Percentiles rank a stretch among this genome's conserved stretches.
These are phyloP conservation scores for Bradypus variegatus DNA, from an alignment of 2,797 vertebrate genomes.

Conservation along the genomic window DNA sequence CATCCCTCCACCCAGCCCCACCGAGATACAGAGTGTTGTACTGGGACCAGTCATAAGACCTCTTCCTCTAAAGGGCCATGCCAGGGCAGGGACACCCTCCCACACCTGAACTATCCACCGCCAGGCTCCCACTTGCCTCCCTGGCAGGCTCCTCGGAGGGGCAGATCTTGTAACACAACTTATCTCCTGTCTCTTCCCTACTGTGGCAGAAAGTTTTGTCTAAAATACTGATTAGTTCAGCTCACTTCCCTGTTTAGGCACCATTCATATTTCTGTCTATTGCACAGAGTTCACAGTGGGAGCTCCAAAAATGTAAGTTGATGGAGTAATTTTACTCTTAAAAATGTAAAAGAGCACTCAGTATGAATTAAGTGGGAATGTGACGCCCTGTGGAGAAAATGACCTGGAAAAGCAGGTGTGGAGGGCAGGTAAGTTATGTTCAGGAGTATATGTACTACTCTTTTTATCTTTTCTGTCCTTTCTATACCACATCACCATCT, in stretches of 20 bases:
- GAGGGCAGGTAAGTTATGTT: background rate
- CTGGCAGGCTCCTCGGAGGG: background rate
- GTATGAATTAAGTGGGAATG: background rate
- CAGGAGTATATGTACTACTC: background rate
- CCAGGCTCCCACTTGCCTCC: too few species aligned
- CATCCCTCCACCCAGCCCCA: conserved; percentile 69
- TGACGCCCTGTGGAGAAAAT: background rate
- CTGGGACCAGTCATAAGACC: conserved; percentile 82
- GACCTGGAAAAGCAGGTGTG: background rate
- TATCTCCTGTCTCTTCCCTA: background rate
- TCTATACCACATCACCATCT: background rate
- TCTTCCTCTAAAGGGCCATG: conserved; percentile 81
- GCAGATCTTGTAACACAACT: background rate
- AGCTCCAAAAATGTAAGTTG: background rate
- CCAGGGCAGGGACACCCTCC: too few species aligned
- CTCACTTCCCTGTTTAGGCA: background rate
- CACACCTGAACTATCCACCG: too few species aligned
- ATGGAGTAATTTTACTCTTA: background rate
- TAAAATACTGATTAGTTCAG: background rate
- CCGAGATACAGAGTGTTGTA: conserved; percentile 90
- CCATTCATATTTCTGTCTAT: background rate
- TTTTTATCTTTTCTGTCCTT: background rate
- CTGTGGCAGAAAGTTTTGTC: background rate
- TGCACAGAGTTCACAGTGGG: background rate
- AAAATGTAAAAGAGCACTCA: background rate